A percentile compares a stretch with the other conserved stretches of the same genome.
These are phyloP conservation scores for Oceanodroma leucorhoa DNA, from an alignment of 2,797 vertebrate genomes.

Conservation along the genomic window DNA sequence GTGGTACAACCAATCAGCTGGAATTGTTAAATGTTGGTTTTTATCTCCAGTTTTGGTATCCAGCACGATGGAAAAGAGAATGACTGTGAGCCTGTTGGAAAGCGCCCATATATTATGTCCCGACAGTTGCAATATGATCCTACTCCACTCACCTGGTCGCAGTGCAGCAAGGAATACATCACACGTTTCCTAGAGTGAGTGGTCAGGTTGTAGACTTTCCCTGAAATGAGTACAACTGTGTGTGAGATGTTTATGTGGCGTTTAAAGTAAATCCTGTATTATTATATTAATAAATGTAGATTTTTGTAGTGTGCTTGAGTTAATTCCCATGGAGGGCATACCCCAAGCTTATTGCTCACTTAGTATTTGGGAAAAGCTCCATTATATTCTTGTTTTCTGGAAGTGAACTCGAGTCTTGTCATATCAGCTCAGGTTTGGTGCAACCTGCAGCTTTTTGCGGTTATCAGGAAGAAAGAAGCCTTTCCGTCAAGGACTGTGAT, in stretches of 20 bases:
- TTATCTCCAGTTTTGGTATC: constrained; percentile 88
- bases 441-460: neutral
- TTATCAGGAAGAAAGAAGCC: neutral
- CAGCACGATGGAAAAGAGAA: constrained; percentile 96
- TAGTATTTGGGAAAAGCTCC: neutral
- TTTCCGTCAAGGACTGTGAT: neutral
- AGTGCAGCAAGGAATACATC: constrained; percentile 97
- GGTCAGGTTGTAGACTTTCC: neutral
- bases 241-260: neutral
- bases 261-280: neutral
- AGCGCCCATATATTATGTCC: constrained; percentile 93
- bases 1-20: neutral
- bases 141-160: constrained; percentile 92
- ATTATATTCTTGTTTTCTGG: neutral
- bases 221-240: neutral
- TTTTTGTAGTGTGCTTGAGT: neutral
- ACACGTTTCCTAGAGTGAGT: constrained; percentile 97
- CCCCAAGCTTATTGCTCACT: neutral
- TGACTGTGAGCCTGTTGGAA: constrained; percentile 88
- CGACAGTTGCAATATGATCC: constrained; percentile 93
- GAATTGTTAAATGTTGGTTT: neutral
- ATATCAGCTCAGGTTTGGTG: fast-evolving
- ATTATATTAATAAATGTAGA: neutral
- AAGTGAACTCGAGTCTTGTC: neutral
- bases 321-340: neutral